These are phyloP conservation scores for Drosophila emarginata DNA, from an alignment of 2,888 invertebrate genomes.

Conservation along the genomic window DNA sequence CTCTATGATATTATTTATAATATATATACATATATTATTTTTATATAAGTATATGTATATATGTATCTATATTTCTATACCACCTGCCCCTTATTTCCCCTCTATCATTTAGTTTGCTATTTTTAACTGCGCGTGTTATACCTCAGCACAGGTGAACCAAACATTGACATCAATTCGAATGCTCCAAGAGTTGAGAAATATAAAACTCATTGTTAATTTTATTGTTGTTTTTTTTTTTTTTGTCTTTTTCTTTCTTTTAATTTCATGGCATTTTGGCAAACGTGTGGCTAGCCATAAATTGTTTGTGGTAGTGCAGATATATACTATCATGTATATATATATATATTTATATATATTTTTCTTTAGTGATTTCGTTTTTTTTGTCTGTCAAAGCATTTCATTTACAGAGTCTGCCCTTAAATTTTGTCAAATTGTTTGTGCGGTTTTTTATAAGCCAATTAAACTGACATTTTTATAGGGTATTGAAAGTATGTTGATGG, in stretches of 20 bases:
- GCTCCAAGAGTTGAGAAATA: conserved; percentile 26
- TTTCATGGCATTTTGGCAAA: conserved; percentile 39
- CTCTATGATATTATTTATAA: conserved; percentile 66
- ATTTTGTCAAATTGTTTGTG: conserved; percentile 14
- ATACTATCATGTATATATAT: conserved; percentile 1
- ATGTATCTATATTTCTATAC: background rate
- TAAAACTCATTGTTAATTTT: conserved; percentile 28
- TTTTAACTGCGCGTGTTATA: conserved; percentile 58
- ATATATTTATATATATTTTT: conserved; percentile 34
- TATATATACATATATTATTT: conserved; percentile 14
- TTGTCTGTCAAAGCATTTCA: conserved; percentile 26
- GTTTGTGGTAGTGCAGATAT: conserved; percentile 1
- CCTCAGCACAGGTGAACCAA: conserved; percentile 59
- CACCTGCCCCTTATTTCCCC: background rate
- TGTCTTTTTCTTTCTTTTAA: background rate
- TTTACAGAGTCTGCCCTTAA: background rate
- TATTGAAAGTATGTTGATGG: background rate
- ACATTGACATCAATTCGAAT: conserved; percentile 41
- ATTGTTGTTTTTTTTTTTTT: conserved; percentile 1
- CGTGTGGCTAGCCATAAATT: conserved; percentile 41
- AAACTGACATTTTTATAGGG: conserved; percentile 45
- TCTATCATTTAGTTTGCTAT: conserved; percentile 13
- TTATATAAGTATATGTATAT: background rate
- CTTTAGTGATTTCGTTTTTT: conserved; percentile 47
- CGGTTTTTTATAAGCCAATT: conserved; percentile 34